Evolutionary conservation across 2,888 invertebrate species (phyloP).

Genomic region (Lycaena phlaeas): DNA sequence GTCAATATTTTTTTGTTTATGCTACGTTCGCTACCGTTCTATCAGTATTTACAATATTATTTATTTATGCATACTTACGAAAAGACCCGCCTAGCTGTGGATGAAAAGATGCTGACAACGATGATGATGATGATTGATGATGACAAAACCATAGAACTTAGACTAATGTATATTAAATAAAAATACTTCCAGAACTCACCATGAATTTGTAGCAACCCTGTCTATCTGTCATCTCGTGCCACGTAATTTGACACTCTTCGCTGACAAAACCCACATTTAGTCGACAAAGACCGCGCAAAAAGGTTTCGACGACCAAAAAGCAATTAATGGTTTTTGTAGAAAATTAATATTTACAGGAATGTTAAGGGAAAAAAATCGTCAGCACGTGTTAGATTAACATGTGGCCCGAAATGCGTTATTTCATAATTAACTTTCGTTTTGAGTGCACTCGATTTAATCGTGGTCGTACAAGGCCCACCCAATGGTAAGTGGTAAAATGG

Average conservation of each 20-base stretch:
- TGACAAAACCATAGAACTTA: no score
- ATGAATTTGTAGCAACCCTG: no score
- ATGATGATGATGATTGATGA: no score
- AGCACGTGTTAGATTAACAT: constrained; percentile 66
- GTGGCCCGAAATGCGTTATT: constrained; percentile 57
- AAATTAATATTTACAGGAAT: constrained; percentile 67
- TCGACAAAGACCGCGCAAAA: constrained; percentile 55
- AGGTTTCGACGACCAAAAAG: constrained; percentile 48
- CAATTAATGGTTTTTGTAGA: constrained; percentile 61
- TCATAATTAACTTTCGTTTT: constrained; percentile 67
- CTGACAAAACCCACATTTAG: constrained; percentile 71
- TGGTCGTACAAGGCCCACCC: constrained; percentile 30
- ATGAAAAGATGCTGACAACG: no score
- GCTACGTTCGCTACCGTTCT: no score
- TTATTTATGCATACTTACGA: no score
- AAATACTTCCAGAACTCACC: no score
- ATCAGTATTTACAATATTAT: no score
- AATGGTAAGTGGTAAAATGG: neutral
- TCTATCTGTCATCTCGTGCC: constrained; percentile 64
- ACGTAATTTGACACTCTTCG: constrained; percentile 71
- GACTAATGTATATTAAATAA: no score
- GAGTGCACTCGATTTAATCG: constrained; percentile 33
- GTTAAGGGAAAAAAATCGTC: constrained; percentile 34
- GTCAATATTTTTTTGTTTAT: no score
- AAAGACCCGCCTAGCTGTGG: no score